Base-by-base conservation (phyloP, 2,113 vertebrate genomes). In the Hippocampus guttulatus region DNA sequence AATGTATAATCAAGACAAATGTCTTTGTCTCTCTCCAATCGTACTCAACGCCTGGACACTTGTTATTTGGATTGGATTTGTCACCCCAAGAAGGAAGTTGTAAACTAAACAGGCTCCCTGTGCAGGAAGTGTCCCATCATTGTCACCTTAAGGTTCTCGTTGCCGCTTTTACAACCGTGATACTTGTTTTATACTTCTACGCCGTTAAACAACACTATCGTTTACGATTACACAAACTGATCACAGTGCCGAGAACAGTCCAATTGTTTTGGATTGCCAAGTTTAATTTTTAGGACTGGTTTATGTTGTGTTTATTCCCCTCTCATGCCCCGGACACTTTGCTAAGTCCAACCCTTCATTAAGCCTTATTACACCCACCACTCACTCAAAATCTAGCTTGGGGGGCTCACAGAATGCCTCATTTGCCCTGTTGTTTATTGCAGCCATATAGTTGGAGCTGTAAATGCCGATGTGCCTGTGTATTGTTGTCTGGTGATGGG, bases 31-130 rank as follows among this genome's bases (percentile, higher is more conserved):
- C 38, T 12, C 10, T n/a, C 62, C 38, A 5, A 10, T 64, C 21
- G 2, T 85, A 81, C 79, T 91, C 89, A 89, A 87, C 90, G 89
- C 76, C 75, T 83, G 85, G 84, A 89, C 90, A 91, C 81, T 72
- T 91, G 86, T 91, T 88, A 87, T 90, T 90, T 91, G 76, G 84
- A 82, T 67, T 62, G 75, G 82, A 88, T 81, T 38, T 92, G 88
- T 92, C 88, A 71, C 87, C 91, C 92, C 89, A 86, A 92, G 92
- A 92, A 92, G 91, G 92, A 93, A 92, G 91, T 92, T 91, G 88
- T 92, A 92, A 92, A 91, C 76, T 71, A 66, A 81, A 88, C 81
- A 88, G 83, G 74, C 84, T 91, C 89, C 87, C 87, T 73, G 81
- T 82, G 69, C 86, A 90, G 91, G 91, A 92, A 92, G 83, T 82